phyloP scores from a whole-genome alignment of 2,113 vertebrate genomes.

The Macquaria australasica region DNA sequence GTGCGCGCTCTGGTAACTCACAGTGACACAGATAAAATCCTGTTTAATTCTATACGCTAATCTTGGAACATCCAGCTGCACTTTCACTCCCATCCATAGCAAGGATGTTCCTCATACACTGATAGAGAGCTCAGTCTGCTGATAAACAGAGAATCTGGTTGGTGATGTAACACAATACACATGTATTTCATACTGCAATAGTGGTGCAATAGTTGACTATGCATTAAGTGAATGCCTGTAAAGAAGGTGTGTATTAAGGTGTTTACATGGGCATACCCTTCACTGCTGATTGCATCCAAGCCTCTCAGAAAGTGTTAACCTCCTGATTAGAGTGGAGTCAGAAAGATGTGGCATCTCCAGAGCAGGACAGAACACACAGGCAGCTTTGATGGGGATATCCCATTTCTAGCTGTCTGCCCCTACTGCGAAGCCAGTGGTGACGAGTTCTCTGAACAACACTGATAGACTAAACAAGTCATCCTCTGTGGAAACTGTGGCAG shows the following conservation, averaged over 20 bases:
- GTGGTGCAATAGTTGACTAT: slow-evolving; percentile 13
- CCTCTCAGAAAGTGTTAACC: slow-evolving; percentile 1
- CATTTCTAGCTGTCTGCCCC: slow-evolving; percentile 5
- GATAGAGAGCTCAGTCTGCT: slow-evolving; percentile 38
- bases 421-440: slow-evolving; percentile 23
- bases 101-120: slow-evolving; percentile 36
- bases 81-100: slow-evolving; percentile 45
- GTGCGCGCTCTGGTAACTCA: slow-evolving; percentile 28
- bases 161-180: slow-evolving; percentile 19
- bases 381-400: slow-evolving; percentile 49
- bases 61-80: slow-evolving; percentile 71
- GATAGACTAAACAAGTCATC: slow-evolving; percentile 44
- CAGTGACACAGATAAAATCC: slow-evolving; percentile 71
- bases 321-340: slow-evolving; percentile 23
- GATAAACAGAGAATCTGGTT: slow-evolving; percentile 33
- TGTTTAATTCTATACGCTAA: slow-evolving; percentile 75
- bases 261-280: neutral
- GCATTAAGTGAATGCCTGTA: slow-evolving; percentile 12
- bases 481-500: slow-evolving; percentile 24
- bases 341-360: slow-evolving; percentile 5
- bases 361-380: slow-evolving; percentile 11
- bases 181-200: slow-evolving; percentile 20
- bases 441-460: slow-evolving; percentile 7
- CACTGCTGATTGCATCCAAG: neutral
- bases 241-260: neutral